Percentiles rank a stretch among this genome's conserved stretches.
These are phyloP conservation scores for Characodon lateralis DNA, from an alignment of 2,797 vertebrate genomes.

Conservation along the genomic window DNA sequence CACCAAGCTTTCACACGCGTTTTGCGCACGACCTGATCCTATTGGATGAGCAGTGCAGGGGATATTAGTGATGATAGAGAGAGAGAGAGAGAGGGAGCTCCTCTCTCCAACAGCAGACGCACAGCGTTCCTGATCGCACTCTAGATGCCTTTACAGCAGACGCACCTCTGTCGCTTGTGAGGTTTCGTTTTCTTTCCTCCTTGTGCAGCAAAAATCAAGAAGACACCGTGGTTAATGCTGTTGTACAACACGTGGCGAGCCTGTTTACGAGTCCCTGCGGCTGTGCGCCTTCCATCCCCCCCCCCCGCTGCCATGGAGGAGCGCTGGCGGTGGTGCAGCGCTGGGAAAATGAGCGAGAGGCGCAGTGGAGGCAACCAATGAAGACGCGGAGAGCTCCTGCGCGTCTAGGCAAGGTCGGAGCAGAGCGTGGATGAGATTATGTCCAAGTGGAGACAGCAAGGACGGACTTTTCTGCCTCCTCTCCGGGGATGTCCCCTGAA, in stretches of 20 bases:
- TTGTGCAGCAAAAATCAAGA: constrained; percentile 10
- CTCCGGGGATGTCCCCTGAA: constrained; percentile 58
- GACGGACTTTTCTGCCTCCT: constrained; percentile 66
- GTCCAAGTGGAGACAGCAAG: constrained; percentile 60
- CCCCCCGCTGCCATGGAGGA: constrained; percentile 62
- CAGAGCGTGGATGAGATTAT: constrained; percentile 57
- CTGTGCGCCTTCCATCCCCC: constrained; percentile 46
- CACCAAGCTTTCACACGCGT: constrained; percentile 39
- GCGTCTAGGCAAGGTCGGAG: constrained; percentile 62
- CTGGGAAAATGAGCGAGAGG: constrained; percentile 57
- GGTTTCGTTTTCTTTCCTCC: constrained; percentile 2
- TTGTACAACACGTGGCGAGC: constrained; percentile 62
- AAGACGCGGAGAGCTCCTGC: constrained; percentile 50
- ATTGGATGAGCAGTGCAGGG: constrained; percentile 62
- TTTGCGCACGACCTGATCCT: constrained; percentile 57
- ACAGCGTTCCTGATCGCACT: constrained; percentile 48
- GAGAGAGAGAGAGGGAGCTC: constrained; percentile 32
- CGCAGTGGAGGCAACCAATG: constrained; percentile 55
- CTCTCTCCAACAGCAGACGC: constrained; percentile 46
- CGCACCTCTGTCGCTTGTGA: constrained; percentile 23
- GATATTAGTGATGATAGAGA: constrained; percentile 38
- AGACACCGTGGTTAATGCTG: constrained; percentile 43
- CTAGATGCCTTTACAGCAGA: constrained; percentile 65
- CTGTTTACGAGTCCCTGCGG: constrained; percentile 42
- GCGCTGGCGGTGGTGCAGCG: constrained; percentile 62